These are phyloP conservation scores for Halocaridina rubra DNA, from an alignment of 2,888 invertebrate species.

Conservation along the genomic window DNA sequence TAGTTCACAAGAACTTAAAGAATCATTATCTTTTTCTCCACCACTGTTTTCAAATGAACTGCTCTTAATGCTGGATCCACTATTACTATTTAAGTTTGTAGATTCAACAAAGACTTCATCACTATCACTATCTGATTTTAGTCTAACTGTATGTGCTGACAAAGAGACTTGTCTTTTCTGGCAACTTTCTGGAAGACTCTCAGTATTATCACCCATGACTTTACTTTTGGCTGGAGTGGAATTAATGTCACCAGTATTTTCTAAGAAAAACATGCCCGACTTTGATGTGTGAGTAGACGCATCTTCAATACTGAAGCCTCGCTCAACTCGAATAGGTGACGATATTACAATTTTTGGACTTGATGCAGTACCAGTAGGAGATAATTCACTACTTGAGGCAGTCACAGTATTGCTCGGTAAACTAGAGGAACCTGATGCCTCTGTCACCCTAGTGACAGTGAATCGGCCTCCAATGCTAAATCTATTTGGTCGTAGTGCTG, in stretches of 20 bases:
- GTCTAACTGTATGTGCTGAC: background rate
- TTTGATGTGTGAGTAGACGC: too few species aligned
- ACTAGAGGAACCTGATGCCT: slow-evolving; percentile 22
- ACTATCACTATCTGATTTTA: slow-evolving; percentile 47
- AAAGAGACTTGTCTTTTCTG: background rate
- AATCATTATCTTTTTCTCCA: slow-evolving; percentile 28
- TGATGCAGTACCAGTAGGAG: background rate
- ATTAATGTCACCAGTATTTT: background rate
- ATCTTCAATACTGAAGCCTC: slow-evolving; percentile 62
- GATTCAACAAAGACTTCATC: slow-evolving; percentile 51
- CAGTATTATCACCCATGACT: slow-evolving; percentile 12
- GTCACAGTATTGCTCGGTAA: slow-evolving; percentile 21
- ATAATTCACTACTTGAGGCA: background rate
- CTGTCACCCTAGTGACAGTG: slow-evolving; percentile 59
- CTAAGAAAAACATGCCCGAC: background rate
- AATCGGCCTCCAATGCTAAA: slow-evolving; percentile 56
- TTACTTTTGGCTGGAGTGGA: background rate
- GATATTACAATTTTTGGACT: slow-evolving; percentile 62
- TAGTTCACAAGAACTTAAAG: slow-evolving; percentile 36
- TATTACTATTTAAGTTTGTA: background rate
- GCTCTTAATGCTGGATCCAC: background rate
- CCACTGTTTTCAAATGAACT: background rate
- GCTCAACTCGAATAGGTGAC: slow-evolving; percentile 58
- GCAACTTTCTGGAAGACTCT: slow-evolving; percentile 25
- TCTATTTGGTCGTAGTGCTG: slow-evolving; percentile 33